phyloP scores from a whole-genome alignment of 2,113 vertebrate genomes.

The Speoplatyrhinus poulsoni region DNA sequence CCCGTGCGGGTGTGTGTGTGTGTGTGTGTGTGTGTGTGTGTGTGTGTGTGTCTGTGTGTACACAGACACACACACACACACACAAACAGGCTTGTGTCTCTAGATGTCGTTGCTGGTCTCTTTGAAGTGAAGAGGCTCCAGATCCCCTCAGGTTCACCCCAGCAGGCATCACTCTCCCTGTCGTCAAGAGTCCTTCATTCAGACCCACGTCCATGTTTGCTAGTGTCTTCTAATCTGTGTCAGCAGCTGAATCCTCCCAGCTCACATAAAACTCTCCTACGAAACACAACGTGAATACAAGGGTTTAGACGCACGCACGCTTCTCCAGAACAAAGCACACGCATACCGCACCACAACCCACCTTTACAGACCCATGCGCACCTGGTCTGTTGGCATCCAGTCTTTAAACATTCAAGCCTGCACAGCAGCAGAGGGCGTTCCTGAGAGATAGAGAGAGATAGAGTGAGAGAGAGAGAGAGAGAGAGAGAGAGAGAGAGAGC shows the following conservation, averaged over 20 bases:
- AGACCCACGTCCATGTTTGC: too few relatives aligned
- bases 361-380: conserved; percentile 37
- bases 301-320: conserved; percentile 15
- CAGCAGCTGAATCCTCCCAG: too few relatives aligned
- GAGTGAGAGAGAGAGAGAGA: not conserved
- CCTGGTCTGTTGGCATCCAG: conserved; percentile 52
- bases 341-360: conserved; percentile 44
- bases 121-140: conserved; percentile 18
- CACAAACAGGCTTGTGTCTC: not conserved
- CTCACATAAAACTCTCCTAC: too few relatives aligned
- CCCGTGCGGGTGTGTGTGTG: conserved; percentile 21
- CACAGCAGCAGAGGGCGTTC: not conserved
- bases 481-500: not conserved
- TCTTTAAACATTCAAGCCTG: conserved; percentile 41
- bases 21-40: conserved; percentile 13
- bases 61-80: conserved; percentile 6
- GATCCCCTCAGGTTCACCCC: conserved; percentile 33
- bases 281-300: not conserved
- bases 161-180: conserved; percentile 21
- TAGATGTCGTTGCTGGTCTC: conserved; percentile 12
- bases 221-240: too few relatives aligned
- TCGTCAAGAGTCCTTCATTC: not conserved
- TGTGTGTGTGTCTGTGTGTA: not conserved
- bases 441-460: not conserved
- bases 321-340: conserved; percentile 25